Percentiles rank a stretch among this genome's conserved stretches.
Conservation (phyloP, 2,113 vertebrate species). For the Pseudois nayaur region DNA sequence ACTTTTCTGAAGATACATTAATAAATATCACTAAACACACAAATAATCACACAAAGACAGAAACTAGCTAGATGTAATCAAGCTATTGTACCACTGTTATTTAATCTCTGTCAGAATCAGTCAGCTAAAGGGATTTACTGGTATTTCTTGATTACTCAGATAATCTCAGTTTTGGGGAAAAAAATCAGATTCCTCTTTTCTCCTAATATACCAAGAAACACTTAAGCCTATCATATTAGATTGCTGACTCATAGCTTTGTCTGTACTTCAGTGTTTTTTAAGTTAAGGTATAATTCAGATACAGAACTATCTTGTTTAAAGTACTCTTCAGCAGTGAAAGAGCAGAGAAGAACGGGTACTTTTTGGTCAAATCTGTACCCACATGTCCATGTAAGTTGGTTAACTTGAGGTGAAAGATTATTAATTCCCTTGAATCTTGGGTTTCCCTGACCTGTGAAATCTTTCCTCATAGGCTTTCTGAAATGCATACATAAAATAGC, state of each 20-base stretch:
- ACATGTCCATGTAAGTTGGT: neutral
- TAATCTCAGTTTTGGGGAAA: neutral
- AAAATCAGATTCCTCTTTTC: neutral
- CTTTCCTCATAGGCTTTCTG: neutral
- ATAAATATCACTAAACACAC: neutral
- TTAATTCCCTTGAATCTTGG: neutral
- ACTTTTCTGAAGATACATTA: neutral
- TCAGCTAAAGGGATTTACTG: neutral
- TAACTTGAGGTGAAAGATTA: neutral
- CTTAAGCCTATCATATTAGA: neutral
- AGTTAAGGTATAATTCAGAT: neutral
- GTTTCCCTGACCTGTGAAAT: neutral
- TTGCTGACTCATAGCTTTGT: neutral
- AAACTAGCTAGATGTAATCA: neutral
- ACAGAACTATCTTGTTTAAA: neutral
- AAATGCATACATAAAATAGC: neutral
- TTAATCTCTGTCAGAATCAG: neutral
- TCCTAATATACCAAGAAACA: constrained; percentile 6
- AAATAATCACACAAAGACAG: neutral
- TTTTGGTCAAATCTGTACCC: neutral
- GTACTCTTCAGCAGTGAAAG: neutral
- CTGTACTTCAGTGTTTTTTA: neutral
- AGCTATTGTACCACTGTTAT: neutral
- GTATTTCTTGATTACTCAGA: neutral
- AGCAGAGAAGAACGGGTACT: neutral